Evolutionary conservation across 2,888 invertebrate species (phyloP).

Genomic region (Megaustenia siamemsis): DNA sequence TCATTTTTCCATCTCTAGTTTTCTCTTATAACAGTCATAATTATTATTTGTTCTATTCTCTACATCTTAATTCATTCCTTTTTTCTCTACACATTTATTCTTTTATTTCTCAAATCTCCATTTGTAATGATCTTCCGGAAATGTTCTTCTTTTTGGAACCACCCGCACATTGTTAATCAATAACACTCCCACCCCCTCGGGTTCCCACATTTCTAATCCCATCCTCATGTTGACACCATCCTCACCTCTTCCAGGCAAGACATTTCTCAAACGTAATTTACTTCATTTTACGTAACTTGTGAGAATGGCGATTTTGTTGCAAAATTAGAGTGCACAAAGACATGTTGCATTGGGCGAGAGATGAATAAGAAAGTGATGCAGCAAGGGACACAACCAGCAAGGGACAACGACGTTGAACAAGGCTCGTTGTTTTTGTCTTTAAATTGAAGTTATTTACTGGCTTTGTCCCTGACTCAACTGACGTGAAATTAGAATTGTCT

Average conservation of each 20-base stretch:
- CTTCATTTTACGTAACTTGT: neutral
- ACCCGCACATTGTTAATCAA: too few species aligned
- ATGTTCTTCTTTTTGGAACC: too few species aligned
- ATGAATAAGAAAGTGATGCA: neutral
- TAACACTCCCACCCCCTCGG: too few species aligned
- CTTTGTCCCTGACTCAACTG: neutral
- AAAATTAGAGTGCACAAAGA: neutral
- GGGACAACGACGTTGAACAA: too few species aligned
- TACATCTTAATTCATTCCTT: too few species aligned
- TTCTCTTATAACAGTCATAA: too few species aligned
- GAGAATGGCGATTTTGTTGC: neutral
- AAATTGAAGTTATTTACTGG: conserved; percentile 23
- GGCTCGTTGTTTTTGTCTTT: neutral
- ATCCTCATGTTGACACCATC: neutral
- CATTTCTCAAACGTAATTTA: neutral
- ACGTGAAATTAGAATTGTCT: conserved; percentile 42
- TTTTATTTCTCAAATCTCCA: too few species aligned
- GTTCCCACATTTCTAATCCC: too few species aligned
- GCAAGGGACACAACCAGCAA: neutral
- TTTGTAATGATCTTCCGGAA: too few species aligned
- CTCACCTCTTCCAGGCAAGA: neutral
- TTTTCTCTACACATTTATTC: too few species aligned
- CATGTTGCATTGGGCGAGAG: neutral
- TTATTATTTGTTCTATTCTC: too few species aligned
- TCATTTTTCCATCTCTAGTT: too few species aligned